A percentile compares a stretch with the other conserved stretches of the same genome.
Conservation (phyloP, 1,140 invertebrate genomes). For the Drosophila baimaii region DNA sequence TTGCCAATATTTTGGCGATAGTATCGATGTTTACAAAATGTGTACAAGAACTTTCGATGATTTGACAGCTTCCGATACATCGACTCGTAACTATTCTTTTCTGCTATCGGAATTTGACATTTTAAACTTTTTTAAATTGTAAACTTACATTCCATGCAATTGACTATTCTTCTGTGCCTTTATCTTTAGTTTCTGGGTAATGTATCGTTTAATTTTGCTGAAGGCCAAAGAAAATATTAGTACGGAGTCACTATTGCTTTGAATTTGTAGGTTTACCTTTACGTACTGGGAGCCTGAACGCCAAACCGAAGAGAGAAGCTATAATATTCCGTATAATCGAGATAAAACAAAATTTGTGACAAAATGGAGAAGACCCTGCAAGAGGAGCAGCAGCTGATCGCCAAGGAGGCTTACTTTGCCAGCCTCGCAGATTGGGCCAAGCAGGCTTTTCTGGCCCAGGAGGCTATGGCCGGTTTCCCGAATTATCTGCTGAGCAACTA, state of each 20-base stretch:
- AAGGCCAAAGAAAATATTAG: not conserved
- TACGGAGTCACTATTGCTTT: not conserved
- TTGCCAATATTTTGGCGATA: not conserved
- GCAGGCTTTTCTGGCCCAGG: slow-evolving; percentile 85
- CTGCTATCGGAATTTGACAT: not conserved
- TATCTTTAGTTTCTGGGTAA: not conserved
- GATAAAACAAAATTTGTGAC: not conserved
- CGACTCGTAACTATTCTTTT: not conserved
- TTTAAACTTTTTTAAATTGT: not conserved
- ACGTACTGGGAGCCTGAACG: no score
- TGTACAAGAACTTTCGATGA: not conserved
- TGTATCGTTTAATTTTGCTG: not conserved
- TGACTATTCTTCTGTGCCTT: not conserved
- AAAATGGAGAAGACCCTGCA: not conserved
- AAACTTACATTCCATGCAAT: not conserved
- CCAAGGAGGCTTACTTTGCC: slow-evolving; percentile 86
- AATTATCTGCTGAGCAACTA: slow-evolving; percentile 86
- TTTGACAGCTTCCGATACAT: not conserved
- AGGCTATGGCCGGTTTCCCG: slow-evolving; percentile 86
- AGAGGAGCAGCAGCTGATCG: slow-evolving; percentile 7
- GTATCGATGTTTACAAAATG: no score
- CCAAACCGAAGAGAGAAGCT: no score
- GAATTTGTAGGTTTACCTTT: not conserved
- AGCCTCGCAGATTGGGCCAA: slow-evolving; percentile 85
- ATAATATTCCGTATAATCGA: no score